A percentile compares a stretch with the other conserved stretches of the same genome.
phyloP scores from a whole-genome alignment of 2,888 invertebrate species.

The Mylabris sibirica region DNA sequence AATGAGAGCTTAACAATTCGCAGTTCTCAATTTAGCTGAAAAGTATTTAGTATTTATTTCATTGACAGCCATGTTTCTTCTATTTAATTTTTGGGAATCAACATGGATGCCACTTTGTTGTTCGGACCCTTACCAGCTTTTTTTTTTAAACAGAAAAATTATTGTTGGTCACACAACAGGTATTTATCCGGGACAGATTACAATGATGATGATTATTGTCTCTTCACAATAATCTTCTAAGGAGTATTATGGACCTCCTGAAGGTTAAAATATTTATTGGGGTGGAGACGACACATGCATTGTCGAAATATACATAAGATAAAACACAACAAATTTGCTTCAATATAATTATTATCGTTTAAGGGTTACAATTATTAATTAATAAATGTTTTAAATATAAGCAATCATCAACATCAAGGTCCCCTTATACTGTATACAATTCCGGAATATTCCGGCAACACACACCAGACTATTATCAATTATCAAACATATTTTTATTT shows the following conservation, averaged over 20 bases:
- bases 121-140: slow-evolving; percentile 65
- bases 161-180: slow-evolving; percentile 49
- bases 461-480: slow-evolving; percentile 50
- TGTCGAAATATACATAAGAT: slow-evolving; percentile 35
- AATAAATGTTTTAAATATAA: slow-evolving; percentile 36
- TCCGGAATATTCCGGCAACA: slow-evolving; percentile 37
- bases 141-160: slow-evolving; percentile 50
- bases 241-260: slow-evolving; percentile 48
- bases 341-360: slow-evolving; percentile 35
- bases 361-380: slow-evolving; percentile 26
- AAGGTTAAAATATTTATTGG: slow-evolving; percentile 44
- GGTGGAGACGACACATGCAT: slow-evolving; percentile 49
- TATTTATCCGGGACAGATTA: slow-evolving; percentile 51
- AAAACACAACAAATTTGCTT: slow-evolving; percentile 50
- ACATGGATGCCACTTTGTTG: slow-evolving; percentile 54
- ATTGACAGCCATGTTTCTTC: slow-evolving; percentile 39
- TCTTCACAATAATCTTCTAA: slow-evolving; percentile 62
- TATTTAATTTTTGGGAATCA: slow-evolving; percentile 14
- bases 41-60: slow-evolving; percentile 40
- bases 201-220: slow-evolving; percentile 61
- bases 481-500: slow-evolving; percentile 16
- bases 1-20: slow-evolving; percentile 48
- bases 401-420: slow-evolving; percentile 54
- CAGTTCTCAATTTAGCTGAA: slow-evolving; percentile 45
- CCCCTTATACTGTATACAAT: slow-evolving; percentile 52